Base-by-base conservation (phyloP, 2,888 invertebrate genomes). In the Pandemis cinnamomeana region DNA sequence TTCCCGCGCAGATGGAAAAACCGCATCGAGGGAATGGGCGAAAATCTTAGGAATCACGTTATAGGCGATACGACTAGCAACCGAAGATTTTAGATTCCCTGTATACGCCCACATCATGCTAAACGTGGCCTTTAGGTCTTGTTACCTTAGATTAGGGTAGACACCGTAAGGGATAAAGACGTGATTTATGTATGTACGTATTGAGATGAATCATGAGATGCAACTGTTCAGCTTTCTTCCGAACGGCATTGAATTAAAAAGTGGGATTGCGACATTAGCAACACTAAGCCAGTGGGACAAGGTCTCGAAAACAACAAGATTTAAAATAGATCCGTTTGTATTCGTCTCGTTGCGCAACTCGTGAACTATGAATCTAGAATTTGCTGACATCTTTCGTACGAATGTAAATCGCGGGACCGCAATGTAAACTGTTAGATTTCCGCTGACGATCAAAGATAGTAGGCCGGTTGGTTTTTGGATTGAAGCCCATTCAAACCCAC, bases 171-270 rank as follows among this genome's bases (percentile, higher is more conserved):
- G 27, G 27, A 36, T 36, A 36, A 36, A 36, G 27, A 36, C 4
- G 27, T 36, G 27, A 36, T 36, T 36, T 36, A 36, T 36, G 27
- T 36, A 36, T 36, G 27, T 27, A 27, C 5, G 48, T 64, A 73
- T 73, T 69, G 64, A 64, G 73, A 73, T 51, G 48, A 58, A 69
- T 48, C 48, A 48, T 27, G 7, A 48, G 8, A 7, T 51, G 5
- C 5, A 20, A 0, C 7, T n/a, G n/a, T 15, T 5, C 53, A 53
- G 48, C 61, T 61, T 61, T 67, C 66, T 64, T 68, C 20, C 68
- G 27, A 51, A 15, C 41, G 71, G 58, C 76, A 71, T 76, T 76
- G 75, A 75, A 71, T 68, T 60, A 69, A 75, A 61, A 75, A 69
- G 41, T 41, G 67, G 67, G 44, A n/a, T 20, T 46, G 20, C 46